phyloP scores from a whole-genome alignment of 2,888 invertebrate species.

The Eulithis testata region DNA sequence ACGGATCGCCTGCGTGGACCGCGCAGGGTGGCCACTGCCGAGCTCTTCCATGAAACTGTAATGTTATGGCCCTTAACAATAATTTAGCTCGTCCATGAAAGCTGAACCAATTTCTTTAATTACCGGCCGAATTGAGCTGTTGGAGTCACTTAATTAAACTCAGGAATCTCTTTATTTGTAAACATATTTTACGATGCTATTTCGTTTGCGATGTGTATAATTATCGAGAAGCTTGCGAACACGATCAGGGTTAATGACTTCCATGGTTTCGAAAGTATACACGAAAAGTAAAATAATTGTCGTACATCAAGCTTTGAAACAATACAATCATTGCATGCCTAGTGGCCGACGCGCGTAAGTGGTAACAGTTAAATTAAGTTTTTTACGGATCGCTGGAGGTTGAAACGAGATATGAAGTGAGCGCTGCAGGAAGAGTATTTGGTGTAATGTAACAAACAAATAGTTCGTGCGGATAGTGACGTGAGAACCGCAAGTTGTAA shows the following conservation, averaged over 20 bases:
- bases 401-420: slow-evolving; percentile 37
- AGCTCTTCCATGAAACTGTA: slow-evolving; percentile 77
- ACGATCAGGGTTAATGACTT: slow-evolving; percentile 67
- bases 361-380: slow-evolving; percentile 40
- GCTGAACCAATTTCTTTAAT: slow-evolving; percentile 77
- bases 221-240: slow-evolving; percentile 56
- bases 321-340: slow-evolving; percentile 50
- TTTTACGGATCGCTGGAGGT: slow-evolving; percentile 44
- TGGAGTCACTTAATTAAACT: slow-evolving; percentile 69
- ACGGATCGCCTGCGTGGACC: slow-evolving; percentile 69
- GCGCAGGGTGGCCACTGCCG: slow-evolving; percentile 72
- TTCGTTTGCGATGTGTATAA: slow-evolving; percentile 52
- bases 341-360: slow-evolving; percentile 35
- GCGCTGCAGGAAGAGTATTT: slow-evolving; percentile 36
- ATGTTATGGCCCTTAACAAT: slow-evolving; percentile 75
- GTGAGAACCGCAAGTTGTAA: slow-evolving; percentile 36
- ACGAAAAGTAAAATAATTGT: slow-evolving; percentile 53
- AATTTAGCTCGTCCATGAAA: slow-evolving; percentile 70
- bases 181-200: slow-evolving; percentile 64
- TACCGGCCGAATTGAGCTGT: slow-evolving; percentile 67
- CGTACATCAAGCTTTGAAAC: slow-evolving; percentile 51
- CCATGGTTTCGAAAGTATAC: slow-evolving; percentile 55
- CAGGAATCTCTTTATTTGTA: slow-evolving; percentile 67
- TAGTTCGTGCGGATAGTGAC: slow-evolving; percentile 43
- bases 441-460: slow-evolving; percentile 37